Percentiles rank a stretch among this genome's conserved stretches.
phyloP scores from a whole-genome alignment of 2,888 invertebrate genomes.

The Sylvicola fuscatus region DNA sequence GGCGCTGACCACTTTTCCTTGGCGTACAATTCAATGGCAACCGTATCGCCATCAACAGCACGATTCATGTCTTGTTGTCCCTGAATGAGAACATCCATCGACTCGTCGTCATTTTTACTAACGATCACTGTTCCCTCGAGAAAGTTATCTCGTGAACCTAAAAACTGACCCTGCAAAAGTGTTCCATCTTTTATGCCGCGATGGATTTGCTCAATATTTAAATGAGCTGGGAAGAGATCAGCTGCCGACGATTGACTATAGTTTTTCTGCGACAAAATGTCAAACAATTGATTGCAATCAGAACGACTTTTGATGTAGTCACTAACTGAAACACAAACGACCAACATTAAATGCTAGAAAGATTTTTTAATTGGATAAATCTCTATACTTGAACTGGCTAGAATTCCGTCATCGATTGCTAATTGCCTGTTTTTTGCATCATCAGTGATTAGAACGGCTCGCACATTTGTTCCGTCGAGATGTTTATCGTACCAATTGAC shows the following conservation, averaged over 20 bases:
- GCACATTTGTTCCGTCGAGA: conserved; percentile 30
- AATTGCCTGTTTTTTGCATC: conserved; percentile 56
- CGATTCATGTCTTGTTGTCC: conserved; percentile 74
- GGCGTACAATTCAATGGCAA: conserved; percentile 76
- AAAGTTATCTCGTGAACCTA: conserved; percentile 82
- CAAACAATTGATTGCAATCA: conserved; percentile 45
- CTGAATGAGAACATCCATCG: conserved; percentile 67
- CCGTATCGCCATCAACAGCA: conserved; percentile 84
- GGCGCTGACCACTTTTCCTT: conserved; percentile 81
- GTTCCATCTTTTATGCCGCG: conserved; percentile 57
- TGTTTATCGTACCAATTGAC: conserved; percentile 70
- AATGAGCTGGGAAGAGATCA: conserved; percentile 65
- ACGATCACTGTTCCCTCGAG: conserved; percentile 76
- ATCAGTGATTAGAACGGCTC: conserved; percentile 63
- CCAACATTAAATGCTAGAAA: no score
- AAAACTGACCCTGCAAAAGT: conserved; percentile 59
- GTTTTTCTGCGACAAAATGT: conserved; percentile 57
- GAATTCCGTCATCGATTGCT: conserved; percentile 47
- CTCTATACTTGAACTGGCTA: conserved; percentile 34
- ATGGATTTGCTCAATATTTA: conserved; percentile 55
- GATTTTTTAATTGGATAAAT: background rate
- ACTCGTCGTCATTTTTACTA: conserved; percentile 55
- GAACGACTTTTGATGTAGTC: conserved; percentile 58
- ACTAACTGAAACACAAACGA: conserved; percentile 19
- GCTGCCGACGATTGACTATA: conserved; percentile 35